phyloP scores from a whole-genome alignment of 2,797 vertebrate genomes.

The Rhynchonycteris naso region DNA sequence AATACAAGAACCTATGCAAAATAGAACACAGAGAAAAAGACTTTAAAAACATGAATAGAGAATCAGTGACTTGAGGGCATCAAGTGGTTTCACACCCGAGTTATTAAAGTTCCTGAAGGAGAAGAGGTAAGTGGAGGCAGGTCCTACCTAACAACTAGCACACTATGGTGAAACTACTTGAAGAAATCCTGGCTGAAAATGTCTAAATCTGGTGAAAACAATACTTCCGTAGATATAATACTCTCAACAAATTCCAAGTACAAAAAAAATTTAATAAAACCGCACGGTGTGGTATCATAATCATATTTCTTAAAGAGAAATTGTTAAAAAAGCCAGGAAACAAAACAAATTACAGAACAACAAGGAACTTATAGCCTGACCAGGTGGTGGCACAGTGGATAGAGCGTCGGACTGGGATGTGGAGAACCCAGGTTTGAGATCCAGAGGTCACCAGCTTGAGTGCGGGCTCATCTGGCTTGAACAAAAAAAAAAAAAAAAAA shows the following conservation, averaged over 20 bases:
- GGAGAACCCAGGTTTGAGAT: too few species aligned
- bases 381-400: too few species aligned
- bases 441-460: too few species aligned
- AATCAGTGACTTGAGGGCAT: not conserved
- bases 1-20: not conserved
- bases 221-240: not conserved
- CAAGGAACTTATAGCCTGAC: too few species aligned
- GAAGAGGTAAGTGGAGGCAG: too few species aligned
- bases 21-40: not conserved
- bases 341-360: not conserved
- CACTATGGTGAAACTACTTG: not conserved
- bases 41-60: not conserved
- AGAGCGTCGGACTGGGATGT: too few species aligned
- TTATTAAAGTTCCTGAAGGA: not conserved
- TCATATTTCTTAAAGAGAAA: constrained; percentile 8
- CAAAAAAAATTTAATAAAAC: not conserved
- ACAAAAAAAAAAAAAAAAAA: too few species aligned
- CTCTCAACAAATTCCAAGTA: not conserved
- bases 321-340: not conserved
- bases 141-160: too few species aligned
- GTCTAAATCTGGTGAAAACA: not conserved
- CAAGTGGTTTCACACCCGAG: not conserved
- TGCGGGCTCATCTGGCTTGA: too few species aligned
- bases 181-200: not conserved
- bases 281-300: not conserved